Percentiles rank a stretch among this genome's conserved stretches.
Evolutionary conservation across 2,113 vertebrate genomes (phyloP).

Genomic region (Phalacrocorax carbo): DNA sequence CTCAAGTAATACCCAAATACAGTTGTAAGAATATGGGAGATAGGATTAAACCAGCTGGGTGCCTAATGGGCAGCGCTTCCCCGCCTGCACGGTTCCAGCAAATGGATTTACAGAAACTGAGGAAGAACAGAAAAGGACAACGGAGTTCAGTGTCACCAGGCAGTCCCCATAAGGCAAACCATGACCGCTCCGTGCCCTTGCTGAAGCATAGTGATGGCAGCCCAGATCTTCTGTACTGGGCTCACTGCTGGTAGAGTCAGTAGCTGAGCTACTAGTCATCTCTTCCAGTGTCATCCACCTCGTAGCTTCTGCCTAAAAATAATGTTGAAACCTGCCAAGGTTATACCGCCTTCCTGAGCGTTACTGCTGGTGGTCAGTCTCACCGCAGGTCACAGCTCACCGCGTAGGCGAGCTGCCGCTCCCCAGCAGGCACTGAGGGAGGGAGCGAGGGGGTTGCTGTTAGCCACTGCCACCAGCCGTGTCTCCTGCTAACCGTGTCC

Average conservation of each 20-base stretch:
- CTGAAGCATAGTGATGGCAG: background rate
- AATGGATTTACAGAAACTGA: background rate
- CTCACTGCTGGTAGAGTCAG: background rate
- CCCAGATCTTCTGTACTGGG: background rate
- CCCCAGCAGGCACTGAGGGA: background rate
- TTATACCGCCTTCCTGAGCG: rapidly evolving
- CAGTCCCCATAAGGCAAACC: background rate
- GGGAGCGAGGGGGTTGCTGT: background rate
- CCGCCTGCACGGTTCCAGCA: background rate
- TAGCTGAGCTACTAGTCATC: background rate
- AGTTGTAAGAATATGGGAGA: background rate
- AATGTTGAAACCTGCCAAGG: background rate
- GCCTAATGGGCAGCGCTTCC: background rate
- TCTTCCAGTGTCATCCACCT: background rate
- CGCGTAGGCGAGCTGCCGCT: rapidly evolving
- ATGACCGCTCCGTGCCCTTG: background rate
- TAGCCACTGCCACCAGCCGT: background rate
- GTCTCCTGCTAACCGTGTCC: rapidly evolving
- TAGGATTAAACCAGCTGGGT: background rate
- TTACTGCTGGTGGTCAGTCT: background rate
- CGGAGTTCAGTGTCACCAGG: rapidly evolving
- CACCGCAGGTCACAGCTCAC: background rate
- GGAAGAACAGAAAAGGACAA: background rate
- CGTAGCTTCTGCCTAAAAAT: background rate
- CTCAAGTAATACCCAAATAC: background rate